Conservation (phyloP, 2,797 vertebrate genomes). For the Sebastiscus tertius region DNA sequence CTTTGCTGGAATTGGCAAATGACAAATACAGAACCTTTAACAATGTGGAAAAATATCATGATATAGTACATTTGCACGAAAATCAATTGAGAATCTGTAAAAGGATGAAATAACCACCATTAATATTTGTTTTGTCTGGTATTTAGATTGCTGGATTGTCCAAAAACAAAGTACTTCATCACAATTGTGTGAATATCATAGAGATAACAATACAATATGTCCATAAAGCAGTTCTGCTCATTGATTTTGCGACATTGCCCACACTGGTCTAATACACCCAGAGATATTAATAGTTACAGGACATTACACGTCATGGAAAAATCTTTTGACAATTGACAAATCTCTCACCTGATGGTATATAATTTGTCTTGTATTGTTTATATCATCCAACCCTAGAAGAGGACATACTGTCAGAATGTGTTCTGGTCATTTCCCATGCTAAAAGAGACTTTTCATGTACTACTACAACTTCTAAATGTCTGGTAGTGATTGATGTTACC, state of each 20-base stretch:
- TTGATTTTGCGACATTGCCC: neutral
- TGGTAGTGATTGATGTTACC: neutral
- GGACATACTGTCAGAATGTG: neutral
- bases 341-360: neutral
- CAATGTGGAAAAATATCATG: neutral
- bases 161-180: neutral
- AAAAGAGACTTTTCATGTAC: neutral
- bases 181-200: neutral
- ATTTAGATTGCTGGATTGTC: neutral
- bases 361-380: neutral
- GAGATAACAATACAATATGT: neutral
- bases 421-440: neutral
- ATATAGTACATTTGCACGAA: neutral
- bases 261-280: neutral
- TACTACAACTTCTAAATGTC: neutral
- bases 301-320: neutral
- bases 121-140: neutral
- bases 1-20: too few species aligned
- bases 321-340: neutral
- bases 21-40: neutral
- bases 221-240: neutral
- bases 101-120: neutral
- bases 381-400: neutral
- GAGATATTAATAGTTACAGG: too few species aligned
- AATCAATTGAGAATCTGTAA: neutral